Percentiles rank a stretch among this genome's conserved stretches.
These are phyloP conservation scores for Mesorhabditis sp. DNA, from an alignment of 2,888 invertebrate genomes.

Conservation along the genomic window DNA sequence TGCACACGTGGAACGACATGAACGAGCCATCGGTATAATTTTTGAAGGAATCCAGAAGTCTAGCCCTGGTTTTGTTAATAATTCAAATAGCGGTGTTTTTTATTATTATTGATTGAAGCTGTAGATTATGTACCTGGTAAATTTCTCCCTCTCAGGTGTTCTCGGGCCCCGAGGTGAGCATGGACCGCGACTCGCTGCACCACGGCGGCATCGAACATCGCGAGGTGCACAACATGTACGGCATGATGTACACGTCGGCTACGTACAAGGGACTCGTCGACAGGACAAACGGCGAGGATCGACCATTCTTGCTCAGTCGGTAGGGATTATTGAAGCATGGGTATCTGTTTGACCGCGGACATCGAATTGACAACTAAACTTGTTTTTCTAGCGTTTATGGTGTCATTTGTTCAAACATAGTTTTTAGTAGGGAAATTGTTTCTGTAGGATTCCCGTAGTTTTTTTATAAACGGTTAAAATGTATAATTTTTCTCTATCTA, in stretches of 20 bases:
- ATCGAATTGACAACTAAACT: neutral
- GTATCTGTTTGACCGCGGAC: neutral
- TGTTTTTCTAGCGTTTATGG: too few species aligned
- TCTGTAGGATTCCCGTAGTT: too few species aligned
- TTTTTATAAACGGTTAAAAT: too few species aligned
- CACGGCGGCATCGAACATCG: constrained; percentile 82
- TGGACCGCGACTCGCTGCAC: constrained; percentile 91
- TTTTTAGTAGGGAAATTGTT: too few species aligned
- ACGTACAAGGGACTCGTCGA: constrained; percentile 66
- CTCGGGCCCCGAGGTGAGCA: constrained; percentile 91
- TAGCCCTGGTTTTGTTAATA: too few species aligned
- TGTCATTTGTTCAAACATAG: too few species aligned
- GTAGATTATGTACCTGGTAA: too few species aligned
- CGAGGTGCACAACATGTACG: constrained; percentile 83
- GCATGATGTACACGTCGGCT: constrained; percentile 60
- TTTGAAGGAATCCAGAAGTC: neutral
- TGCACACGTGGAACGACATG: constrained; percentile 92
- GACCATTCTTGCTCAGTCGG: constrained; percentile 83
- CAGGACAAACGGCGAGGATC: constrained; percentile 68
- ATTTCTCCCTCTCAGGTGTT: too few species aligned
- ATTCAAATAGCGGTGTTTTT: too few species aligned
- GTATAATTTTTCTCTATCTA: too few species aligned
- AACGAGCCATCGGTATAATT: constrained; percentile 88
- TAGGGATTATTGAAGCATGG: neutral
- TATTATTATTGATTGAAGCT: too few species aligned